A percentile compares a stretch with the other conserved stretches of the same genome.
These are phyloP conservation scores for Corapipo altera DNA, from an alignment of 2,113 vertebrate species.

Conservation along the genomic window DNA sequence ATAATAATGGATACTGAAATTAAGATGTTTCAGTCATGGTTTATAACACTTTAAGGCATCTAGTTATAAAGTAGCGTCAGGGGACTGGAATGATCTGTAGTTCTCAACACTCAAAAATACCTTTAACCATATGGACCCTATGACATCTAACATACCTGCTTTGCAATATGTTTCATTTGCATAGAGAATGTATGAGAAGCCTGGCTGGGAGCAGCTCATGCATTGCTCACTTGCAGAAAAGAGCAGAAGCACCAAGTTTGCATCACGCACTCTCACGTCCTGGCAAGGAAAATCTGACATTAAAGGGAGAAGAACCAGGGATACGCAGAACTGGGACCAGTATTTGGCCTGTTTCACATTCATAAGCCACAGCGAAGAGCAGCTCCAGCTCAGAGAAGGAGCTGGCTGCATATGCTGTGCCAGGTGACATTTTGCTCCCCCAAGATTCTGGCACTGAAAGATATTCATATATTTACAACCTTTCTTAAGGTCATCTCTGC, in stretches of 20 bases:
- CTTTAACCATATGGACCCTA: background rate
- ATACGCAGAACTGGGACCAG: background rate
- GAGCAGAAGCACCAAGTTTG: background rate
- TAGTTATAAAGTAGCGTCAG: background rate
- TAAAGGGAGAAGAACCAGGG: background rate
- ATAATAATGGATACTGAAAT: background rate
- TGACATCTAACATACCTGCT: background rate
- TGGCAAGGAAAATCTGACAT: background rate
- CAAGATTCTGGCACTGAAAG: background rate
- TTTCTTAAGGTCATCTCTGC: conserved; percentile 60
- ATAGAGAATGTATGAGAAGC: background rate
- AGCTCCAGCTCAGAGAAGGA: background rate
- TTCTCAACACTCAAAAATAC: background rate
- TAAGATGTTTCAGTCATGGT: background rate
- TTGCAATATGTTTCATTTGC: conserved; percentile 26
- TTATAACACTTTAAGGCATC: background rate
- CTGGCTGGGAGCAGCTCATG: background rate
- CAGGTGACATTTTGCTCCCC: conserved; percentile 33
- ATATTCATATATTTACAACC: conserved; percentile 27
- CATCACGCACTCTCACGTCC: background rate
- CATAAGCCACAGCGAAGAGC: background rate
- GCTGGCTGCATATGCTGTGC: background rate
- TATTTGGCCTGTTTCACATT: background rate
- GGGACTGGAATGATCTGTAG: background rate
- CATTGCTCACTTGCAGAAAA: conserved; percentile 8